Evolutionary conservation across 2,888 invertebrate genomes (phyloP).

Genomic region (Ctena decussata): DNA sequence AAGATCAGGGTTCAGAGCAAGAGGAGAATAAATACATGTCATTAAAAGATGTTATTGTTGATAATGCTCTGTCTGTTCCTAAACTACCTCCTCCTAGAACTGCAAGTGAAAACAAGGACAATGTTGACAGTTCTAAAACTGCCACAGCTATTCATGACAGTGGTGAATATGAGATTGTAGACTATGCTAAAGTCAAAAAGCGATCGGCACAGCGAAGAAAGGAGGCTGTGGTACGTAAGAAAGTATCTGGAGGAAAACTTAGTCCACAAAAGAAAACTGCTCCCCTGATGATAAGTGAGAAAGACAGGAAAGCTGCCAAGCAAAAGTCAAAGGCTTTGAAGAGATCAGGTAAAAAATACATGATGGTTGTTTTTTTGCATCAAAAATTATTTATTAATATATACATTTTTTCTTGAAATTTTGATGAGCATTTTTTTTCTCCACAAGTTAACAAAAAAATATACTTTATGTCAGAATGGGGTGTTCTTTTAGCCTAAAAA

Average conservation of each 20-base stretch:
- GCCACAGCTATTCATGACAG: no score
- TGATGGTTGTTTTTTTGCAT: no score
- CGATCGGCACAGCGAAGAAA: neutral
- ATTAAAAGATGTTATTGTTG: neutral
- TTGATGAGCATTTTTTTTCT: no score
- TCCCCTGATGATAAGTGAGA: neutral
- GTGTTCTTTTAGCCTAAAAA: no score
- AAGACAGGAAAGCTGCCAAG: neutral
- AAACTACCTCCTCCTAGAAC: neutral
- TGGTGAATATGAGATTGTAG: neutral
- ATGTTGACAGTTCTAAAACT: neutral
- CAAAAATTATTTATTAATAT: no score
- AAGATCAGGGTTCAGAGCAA: neutral
- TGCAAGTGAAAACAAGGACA: neutral
- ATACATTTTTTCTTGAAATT: no score
- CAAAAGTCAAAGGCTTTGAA: conserved; percentile 4
- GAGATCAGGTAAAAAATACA: conserved; percentile 1
- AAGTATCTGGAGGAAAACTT: neutral
- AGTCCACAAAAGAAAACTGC: neutral
- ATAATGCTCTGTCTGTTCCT: neutral
- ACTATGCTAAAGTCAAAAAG: neutral
- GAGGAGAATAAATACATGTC: neutral
- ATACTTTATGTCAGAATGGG: no score
- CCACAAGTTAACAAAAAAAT: no score
- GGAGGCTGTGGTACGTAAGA: neutral